A percentile compares a stretch with the other conserved stretches of the same genome.
Evolutionary conservation across 2,113 vertebrate genomes (phyloP).

Genomic region (Microtus oregoni): DNA sequence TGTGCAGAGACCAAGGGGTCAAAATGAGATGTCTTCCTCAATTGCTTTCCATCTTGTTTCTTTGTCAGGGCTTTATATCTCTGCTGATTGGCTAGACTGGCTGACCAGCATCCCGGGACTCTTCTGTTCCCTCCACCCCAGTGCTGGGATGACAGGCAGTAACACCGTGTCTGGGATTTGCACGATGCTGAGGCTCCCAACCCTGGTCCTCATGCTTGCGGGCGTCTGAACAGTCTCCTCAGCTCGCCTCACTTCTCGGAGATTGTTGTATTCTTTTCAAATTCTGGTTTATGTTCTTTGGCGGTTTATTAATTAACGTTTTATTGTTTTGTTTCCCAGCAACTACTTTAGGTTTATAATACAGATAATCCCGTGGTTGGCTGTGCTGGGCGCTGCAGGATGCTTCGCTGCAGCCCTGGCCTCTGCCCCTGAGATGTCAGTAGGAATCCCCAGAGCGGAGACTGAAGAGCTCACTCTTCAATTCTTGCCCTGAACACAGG

Average conservation of each 20-base stretch:
- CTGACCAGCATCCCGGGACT: neutral
- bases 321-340: neutral
- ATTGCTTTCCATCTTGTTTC: neutral
- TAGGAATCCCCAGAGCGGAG: neutral
- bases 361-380: neutral
- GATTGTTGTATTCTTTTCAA: neutral
- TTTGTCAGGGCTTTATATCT: neutral
- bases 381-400: too few species aligned
- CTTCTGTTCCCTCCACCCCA: neutral
- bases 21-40: neutral
- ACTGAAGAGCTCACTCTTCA: neutral
- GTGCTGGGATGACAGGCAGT: neutral
- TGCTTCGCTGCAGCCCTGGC: neutral
- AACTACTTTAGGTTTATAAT: neutral
- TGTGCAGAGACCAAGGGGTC: neutral
- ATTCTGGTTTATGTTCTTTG: neutral
- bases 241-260: neutral
- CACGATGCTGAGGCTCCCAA: neutral
- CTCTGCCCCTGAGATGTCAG: too few species aligned
- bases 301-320: neutral
- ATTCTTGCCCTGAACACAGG: neutral
- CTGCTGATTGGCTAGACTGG: neutral
- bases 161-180: neutral
- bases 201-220: neutral
- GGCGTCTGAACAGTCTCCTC: neutral